These are phyloP conservation scores for Rhegmatorhina hoffmannsi DNA, from an alignment of 2,113 vertebrate species.

Conservation along the genomic window DNA sequence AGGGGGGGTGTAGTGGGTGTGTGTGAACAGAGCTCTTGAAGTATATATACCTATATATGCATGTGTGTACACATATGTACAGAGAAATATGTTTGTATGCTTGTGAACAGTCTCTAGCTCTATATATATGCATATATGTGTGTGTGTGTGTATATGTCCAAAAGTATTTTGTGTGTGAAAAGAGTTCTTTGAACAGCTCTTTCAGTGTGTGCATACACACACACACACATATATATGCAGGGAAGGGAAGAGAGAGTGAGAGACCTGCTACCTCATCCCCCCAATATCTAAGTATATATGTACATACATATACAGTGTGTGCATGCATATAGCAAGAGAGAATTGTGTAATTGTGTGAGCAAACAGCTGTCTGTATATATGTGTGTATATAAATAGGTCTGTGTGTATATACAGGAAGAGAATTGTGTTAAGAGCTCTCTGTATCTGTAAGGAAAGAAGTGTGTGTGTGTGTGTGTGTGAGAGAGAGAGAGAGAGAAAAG, in stretches of 20 bases:
- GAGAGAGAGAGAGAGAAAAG: background rate
- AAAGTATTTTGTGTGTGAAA: background rate
- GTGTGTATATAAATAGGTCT: background rate
- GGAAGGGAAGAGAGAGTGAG: background rate
- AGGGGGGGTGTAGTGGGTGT: too few relatives aligned
- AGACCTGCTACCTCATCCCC: background rate
- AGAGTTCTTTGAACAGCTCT: background rate
- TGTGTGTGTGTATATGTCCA: background rate
- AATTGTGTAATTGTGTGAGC: background rate
- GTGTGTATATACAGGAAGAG: background rate
- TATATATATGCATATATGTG: background rate
- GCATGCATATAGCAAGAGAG: background rate
- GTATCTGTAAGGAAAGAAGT: background rate
- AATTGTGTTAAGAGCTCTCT: background rate
- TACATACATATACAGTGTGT: accelerated
- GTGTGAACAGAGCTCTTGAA: background rate
- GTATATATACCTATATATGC: too few relatives aligned
- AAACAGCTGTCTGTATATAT: background rate
- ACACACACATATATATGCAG: background rate
- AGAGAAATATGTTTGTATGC: background rate
- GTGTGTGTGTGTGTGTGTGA: too few relatives aligned
- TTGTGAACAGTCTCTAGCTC: background rate
- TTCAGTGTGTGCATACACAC: background rate
- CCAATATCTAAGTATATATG: background rate
- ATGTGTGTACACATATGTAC: background rate